Evolutionary conservation across 2,113 vertebrate genomes (phyloP), one percentile per base, ranked within the genome.

Genomic region (Dendropsophus ebraccatus): DNA sequence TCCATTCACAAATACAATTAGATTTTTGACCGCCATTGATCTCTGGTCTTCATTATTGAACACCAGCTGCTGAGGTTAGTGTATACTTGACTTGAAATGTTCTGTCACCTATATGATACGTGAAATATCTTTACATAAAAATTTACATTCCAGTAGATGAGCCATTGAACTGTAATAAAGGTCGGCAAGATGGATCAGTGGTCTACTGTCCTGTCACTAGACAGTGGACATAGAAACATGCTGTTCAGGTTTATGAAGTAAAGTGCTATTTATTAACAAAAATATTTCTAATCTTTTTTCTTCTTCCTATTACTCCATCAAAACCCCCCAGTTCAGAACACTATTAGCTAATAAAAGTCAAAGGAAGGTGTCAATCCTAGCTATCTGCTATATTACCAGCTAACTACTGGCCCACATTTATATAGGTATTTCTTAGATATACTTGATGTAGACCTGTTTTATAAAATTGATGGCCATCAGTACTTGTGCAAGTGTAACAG

Each of bases 1-100:
- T 60, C 77, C 77, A 81, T 86, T 86, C 84, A 86, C 80, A 73
- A 86, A 79, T 81, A 54, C 75, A 86, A 73, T 86, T 81, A 86
- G 49, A 79, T 79, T 81, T 73, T 32, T 86, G 76, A 52, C 84
- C 50, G 8, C 30, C 32, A 81, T 81, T 81, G 84, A 86, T 86
- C 65, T 70, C 28, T 80, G 54, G 30, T 30, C 76, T 80, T 79
- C 72, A 47, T 72, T 86, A 79, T 72, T 86, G 47, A 86, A 70
- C 52, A 56, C 77, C 84, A 86, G 79, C 52, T 81, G 60, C 35
- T 41, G 37, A 73, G 67, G 73, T 81, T 86, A 60, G 50, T 32
- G 30, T 72, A 60, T 73, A 56, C 65, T 81, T 81, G 77, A 81
- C 84, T 81, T 65, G 41, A 10, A 80, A 45, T 80, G 45, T 50